Percentiles rank a stretch among this genome's conserved stretches.
Conservation (phyloP, 23 tunicate genomes). For the Styela clava region DNA sequence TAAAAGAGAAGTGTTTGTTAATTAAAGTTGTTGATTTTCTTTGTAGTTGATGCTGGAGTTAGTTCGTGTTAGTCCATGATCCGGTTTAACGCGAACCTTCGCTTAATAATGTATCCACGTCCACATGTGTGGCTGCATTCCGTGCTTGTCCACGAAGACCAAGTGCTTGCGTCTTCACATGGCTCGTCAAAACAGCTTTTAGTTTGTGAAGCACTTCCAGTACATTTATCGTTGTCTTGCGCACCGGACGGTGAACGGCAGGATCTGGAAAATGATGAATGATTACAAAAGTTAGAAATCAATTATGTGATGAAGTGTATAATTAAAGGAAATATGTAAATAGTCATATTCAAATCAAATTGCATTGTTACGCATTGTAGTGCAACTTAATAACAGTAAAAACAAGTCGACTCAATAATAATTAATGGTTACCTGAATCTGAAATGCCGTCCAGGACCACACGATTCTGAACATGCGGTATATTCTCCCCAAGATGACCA, state of each 20-base stretch:
- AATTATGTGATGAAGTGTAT: no score
- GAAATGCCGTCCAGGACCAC: constrained; percentile 60
- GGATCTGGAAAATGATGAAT: not conserved
- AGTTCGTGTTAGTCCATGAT: not conserved
- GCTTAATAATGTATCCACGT: not conserved
- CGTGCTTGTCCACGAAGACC: not conserved
- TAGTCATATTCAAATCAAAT: no score
- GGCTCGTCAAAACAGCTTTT: not conserved
- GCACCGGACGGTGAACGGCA: not conserved
- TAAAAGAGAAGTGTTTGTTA: not conserved
- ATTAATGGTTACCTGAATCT: constrained; percentile 39
- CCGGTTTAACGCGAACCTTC: not conserved
- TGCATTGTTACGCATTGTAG: no score
- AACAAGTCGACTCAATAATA: no score
- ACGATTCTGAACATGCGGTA: constrained; percentile 43
- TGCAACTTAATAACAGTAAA: no score
- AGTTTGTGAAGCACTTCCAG: not conserved
- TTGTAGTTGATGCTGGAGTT: not conserved
- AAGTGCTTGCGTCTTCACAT: not conserved
- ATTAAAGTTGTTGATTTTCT: not conserved
- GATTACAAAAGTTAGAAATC: no score
- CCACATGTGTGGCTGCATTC: constrained; percentile 12
- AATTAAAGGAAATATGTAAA: no score
- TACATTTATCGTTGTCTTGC: not conserved
- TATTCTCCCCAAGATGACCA: constrained; percentile 77